phyloP scores from a whole-genome alignment of 2,888 invertebrate species.

The Adelognathus sp. region DNA sequence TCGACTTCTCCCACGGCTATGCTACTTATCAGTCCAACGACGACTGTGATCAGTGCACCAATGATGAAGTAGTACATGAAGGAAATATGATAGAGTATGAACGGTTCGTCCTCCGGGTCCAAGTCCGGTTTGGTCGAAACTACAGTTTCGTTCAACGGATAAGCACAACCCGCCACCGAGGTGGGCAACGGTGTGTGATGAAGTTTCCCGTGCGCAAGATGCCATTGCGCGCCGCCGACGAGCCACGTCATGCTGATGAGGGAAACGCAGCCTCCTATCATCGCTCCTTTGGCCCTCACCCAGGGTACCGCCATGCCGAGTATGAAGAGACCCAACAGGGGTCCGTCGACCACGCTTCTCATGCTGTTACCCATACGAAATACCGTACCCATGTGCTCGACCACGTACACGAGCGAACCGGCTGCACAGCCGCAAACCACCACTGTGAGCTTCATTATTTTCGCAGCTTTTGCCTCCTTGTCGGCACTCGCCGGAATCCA shows the following conservation, averaged over 20 bases:
- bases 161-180: constrained; percentile 64
- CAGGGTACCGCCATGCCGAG: constrained; percentile 87
- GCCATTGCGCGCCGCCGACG: constrained; percentile 71
- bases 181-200: constrained; percentile 63
- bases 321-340: constrained; percentile 86
- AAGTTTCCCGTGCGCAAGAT: constrained; percentile 65
- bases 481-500: constrained; percentile 82
- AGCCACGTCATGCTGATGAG: constrained; percentile 71
- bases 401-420: constrained; percentile 83
- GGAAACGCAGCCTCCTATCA: constrained; percentile 80
- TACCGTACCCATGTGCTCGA: constrained; percentile 86
- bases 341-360: constrained; percentile 86
- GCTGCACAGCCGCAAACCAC: constrained; percentile 82
- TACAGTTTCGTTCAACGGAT: constrained; percentile 66
- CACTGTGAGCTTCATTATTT: constrained; percentile 84
- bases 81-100: constrained; percentile 85
- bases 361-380: constrained; percentile 86
- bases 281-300: constrained; percentile 84
- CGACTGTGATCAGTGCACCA: constrained; percentile 84
- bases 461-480: constrained; percentile 82
- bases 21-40: constrained; percentile 85
- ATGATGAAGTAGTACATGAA: constrained; percentile 87
- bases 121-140: background rate
- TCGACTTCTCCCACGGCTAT: constrained; percentile 83
- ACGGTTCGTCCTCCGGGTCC: constrained; percentile 71